Conservation (phyloP, 1,140 invertebrate species). For the Hyphantria cunea region DNA sequence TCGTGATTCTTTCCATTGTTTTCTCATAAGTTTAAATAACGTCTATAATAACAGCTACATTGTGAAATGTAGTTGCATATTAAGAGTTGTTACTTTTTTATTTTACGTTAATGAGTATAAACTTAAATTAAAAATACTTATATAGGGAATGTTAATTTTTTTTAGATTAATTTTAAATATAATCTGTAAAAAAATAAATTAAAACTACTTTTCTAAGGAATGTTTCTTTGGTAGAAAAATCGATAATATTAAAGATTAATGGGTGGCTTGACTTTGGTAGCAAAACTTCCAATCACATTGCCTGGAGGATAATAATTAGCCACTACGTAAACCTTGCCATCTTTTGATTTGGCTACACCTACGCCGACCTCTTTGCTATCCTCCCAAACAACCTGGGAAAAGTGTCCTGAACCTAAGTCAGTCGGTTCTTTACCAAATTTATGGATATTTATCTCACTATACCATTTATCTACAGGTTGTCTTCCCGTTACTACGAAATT, state of each 20-base stretch:
- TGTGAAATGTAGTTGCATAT: no score
- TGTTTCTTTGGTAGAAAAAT: slow-evolving; percentile 50
- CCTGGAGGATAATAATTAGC: slow-evolving; percentile 94
- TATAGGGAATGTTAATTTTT: no score
- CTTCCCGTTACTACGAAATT: slow-evolving; percentile 86
- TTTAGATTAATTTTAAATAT: no score
- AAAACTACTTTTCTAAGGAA: slow-evolving; percentile 37
- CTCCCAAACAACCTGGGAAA: slow-evolving; percentile 92
- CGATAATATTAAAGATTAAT: slow-evolving; percentile 25
- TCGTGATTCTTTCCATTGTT: no score
- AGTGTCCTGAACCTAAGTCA: slow-evolving; percentile 86
- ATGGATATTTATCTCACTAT: slow-evolving; percentile 83
- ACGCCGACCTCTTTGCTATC: slow-evolving; percentile 89
- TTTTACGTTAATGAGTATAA: no score
- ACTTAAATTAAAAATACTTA: no score
- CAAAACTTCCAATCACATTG: slow-evolving; percentile 91
- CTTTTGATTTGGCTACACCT: slow-evolving; percentile 86
- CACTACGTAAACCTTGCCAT: slow-evolving; percentile 90
- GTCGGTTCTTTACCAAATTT: slow-evolving; percentile 85
- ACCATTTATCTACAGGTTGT: slow-evolving; percentile 90
- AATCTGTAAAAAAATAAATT: no score
- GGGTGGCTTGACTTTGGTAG: slow-evolving; percentile 86
- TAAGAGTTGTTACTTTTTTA: no score
- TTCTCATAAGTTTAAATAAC: neutral
- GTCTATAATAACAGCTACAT: no score